Evolutionary conservation across 2,113 vertebrate species (phyloP).

Genomic region (Spheniscus mendiculus): DNA sequence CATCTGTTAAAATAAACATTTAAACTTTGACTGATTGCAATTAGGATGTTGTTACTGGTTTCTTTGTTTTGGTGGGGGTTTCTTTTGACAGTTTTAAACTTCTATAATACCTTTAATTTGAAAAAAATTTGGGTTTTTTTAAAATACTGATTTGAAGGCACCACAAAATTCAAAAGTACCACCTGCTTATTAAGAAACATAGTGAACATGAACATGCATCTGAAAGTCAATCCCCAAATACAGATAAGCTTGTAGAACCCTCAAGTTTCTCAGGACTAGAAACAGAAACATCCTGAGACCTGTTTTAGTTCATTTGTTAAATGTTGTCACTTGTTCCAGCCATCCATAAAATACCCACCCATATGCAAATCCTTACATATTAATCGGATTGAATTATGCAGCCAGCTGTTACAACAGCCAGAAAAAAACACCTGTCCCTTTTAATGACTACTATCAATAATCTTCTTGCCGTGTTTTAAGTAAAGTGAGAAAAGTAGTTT

Average conservation of each 20-base stretch:
- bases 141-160: neutral
- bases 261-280: neutral
- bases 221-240: neutral
- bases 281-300: neutral
- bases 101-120: neutral
- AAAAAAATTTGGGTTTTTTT: rapidly evolving
- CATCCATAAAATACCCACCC: conserved; percentile 41
- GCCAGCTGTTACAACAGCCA: conserved; percentile 55
- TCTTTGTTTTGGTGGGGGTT: neutral
- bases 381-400: conserved; percentile 39
- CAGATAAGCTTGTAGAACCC: neutral
- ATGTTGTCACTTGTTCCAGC: conserved; percentile 18
- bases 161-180: neutral
- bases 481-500: neutral
- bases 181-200: neutral
- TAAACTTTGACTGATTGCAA: neutral
- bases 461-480: neutral
- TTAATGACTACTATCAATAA: conserved; percentile 56
- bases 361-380: conserved; percentile 41
- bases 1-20: neutral
- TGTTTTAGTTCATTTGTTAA: conserved; percentile 45
- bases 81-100: neutral
- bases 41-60: neutral
- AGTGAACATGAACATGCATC: neutral
- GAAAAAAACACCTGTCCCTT: conserved; percentile 54